These are phyloP conservation scores for Lacanobia wlatinum DNA, from an alignment of 2,888 invertebrate genomes.

Conservation along the genomic window DNA sequence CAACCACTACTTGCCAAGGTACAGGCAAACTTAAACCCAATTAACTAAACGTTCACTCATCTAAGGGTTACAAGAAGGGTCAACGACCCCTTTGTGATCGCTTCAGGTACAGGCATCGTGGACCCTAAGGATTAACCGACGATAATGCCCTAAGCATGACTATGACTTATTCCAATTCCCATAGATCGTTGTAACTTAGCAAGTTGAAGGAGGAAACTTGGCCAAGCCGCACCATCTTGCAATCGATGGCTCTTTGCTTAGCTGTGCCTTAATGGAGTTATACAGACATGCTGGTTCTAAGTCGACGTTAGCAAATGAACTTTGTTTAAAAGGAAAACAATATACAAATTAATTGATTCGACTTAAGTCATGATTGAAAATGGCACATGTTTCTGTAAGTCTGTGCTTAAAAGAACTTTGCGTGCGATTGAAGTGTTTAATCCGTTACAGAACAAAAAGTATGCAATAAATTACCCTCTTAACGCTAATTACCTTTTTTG, in stretches of 20 bases:
- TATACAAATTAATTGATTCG: constrained; percentile 9
- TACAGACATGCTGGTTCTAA: constrained; percentile 47
- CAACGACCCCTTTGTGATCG: constrained; percentile 42
- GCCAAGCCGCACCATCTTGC: constrained; percentile 64
- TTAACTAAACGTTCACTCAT: constrained; percentile 55
- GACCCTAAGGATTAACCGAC: constrained; percentile 48
- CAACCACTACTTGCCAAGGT: constrained; percentile 35
- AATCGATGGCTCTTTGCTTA: constrained; percentile 59
- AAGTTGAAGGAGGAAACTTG: constrained; percentile 69
- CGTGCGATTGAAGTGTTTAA: background rate
- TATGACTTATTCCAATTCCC: constrained; percentile 59
- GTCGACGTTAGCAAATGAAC: constrained; percentile 32
- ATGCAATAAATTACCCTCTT: constrained; percentile 12
- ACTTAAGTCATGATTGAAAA: background rate
- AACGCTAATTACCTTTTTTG: constrained; percentile 45
- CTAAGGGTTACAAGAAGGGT: constrained; percentile 30
- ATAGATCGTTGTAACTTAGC: constrained; percentile 61
- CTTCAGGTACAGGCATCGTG: constrained; percentile 37
- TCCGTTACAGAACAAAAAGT: background rate
- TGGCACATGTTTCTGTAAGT: background rate
- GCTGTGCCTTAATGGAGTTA: constrained; percentile 59
- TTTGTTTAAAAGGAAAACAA: background rate
- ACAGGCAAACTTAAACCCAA: constrained; percentile 50
- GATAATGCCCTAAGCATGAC: constrained; percentile 51
- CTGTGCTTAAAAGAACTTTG: background rate